Conservation (phyloP, 2,113 vertebrate species). For the Lagopus muta region DNA sequence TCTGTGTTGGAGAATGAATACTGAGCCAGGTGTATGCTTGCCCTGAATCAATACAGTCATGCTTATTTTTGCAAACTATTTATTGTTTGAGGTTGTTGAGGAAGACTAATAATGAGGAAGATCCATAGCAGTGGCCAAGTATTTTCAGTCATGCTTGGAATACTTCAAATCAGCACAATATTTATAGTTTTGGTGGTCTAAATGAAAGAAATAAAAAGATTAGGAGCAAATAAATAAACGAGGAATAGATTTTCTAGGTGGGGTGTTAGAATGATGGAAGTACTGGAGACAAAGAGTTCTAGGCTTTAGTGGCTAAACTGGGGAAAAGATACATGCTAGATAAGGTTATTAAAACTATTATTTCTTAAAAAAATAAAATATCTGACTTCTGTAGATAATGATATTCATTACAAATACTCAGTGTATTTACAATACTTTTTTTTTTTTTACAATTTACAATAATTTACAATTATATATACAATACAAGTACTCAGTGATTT, state of each 20-base stretch:
- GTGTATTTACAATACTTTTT: too few relatives aligned
- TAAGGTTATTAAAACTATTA: constrained; percentile 18
- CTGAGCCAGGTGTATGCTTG: background rate
- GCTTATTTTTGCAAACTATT: background rate
- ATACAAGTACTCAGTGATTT: background rate
- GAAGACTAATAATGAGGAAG: background rate
- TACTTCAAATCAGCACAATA: background rate
- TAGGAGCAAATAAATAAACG: background rate
- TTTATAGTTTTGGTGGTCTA: background rate
- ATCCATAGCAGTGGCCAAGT: background rate
- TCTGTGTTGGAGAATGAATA: background rate
- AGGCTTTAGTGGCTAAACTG: constrained; percentile 44
- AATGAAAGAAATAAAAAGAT: background rate
- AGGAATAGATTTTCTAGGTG: background rate
- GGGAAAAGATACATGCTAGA: background rate
- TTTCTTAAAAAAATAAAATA: background rate
- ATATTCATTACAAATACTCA: background rate
- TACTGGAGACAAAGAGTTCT: constrained; percentile 3
- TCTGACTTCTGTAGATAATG: constrained; percentile 8
- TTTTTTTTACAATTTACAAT: too few relatives aligned
- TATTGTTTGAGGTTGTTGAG: background rate
- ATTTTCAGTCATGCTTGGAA: background rate
- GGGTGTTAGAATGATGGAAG: background rate
- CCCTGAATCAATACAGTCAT: background rate
- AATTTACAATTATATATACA: too few relatives aligned